Percentiles rank a stretch among this genome's conserved stretches.
phyloP scores from a whole-genome alignment of 2,888 invertebrate species.

The Pilophorus perplexus region DNA sequence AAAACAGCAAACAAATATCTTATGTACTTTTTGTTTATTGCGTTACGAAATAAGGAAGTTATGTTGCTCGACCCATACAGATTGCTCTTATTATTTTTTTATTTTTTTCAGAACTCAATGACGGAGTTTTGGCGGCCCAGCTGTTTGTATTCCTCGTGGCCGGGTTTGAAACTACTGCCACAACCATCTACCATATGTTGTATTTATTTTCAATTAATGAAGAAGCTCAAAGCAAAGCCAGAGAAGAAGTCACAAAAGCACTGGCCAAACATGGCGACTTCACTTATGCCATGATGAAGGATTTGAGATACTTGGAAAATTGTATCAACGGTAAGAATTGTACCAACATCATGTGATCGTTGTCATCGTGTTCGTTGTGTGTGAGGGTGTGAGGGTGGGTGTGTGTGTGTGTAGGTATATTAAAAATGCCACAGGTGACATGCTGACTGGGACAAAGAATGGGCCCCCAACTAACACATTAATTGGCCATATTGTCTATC shows the following conservation, averaged over 20 bases:
- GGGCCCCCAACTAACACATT: no score
- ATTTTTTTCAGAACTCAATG: constrained; percentile 40
- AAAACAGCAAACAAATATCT: no score
- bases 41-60: no score
- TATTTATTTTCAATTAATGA: constrained; percentile 33
- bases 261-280: constrained; percentile 36
- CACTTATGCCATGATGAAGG: constrained; percentile 43
- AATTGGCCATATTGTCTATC: no score
- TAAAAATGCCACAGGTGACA: no score
- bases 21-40: no score
- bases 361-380: no score
- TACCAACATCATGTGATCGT: not conserved
- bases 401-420: no score
- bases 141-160: constrained; percentile 44
- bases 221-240: constrained; percentile 36
- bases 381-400: no score
- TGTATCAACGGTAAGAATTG: constrained; percentile 37
- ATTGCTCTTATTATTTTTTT: not conserved
- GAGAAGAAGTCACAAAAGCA: constrained; percentile 36
- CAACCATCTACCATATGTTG: constrained; percentile 34
- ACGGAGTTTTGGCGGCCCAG: constrained; percentile 42
- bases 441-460: not conserved
- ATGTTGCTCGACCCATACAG: not conserved
- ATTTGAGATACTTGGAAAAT: constrained; percentile 40
- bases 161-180: constrained; percentile 45